Evolutionary conservation across 2,113 vertebrate genomes (phyloP).

Genomic region (Thunnus maccoyii): DNA sequence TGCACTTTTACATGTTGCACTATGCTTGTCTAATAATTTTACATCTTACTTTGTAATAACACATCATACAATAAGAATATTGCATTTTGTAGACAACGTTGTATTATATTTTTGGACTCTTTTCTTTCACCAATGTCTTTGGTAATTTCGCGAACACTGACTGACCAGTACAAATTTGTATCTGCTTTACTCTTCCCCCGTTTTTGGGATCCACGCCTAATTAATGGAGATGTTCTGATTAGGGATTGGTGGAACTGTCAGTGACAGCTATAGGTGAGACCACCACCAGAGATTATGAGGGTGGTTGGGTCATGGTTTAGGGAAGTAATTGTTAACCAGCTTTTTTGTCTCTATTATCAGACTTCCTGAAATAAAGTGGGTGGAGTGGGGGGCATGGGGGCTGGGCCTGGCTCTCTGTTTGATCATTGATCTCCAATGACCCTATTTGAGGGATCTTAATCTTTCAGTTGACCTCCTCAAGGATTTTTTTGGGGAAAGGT

Average conservation of each 20-base stretch:
- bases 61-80: neutral
- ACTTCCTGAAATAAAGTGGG: slow-evolving; percentile 77
- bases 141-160: neutral
- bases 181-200: neutral
- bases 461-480: slow-evolving; percentile 92
- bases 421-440: slow-evolving; percentile 95
- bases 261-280: slow-evolving; percentile 66
- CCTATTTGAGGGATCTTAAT: slow-evolving; percentile 87
- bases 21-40: neutral
- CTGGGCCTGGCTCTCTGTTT: slow-evolving; percentile 86
- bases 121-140: neutral
- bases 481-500: slow-evolving; percentile 80
- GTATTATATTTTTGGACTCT: neutral
- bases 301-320: slow-evolving; percentile 65
- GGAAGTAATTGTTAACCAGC: slow-evolving; percentile 76
- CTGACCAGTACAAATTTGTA: neutral
- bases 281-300: slow-evolving; percentile 68
- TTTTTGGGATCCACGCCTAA: slow-evolving; percentile 8
- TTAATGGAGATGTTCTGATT: slow-evolving; percentile 64
- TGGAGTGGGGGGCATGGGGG: slow-evolving; percentile 58
- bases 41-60: neutral
- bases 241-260: slow-evolving; percentile 44
- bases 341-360: slow-evolving; percentile 83
- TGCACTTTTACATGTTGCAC: neutral
- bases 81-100: neutral